Conservation (phyloP, 1,140 invertebrate genomes). For the Polyergus mexicanus region DNA sequence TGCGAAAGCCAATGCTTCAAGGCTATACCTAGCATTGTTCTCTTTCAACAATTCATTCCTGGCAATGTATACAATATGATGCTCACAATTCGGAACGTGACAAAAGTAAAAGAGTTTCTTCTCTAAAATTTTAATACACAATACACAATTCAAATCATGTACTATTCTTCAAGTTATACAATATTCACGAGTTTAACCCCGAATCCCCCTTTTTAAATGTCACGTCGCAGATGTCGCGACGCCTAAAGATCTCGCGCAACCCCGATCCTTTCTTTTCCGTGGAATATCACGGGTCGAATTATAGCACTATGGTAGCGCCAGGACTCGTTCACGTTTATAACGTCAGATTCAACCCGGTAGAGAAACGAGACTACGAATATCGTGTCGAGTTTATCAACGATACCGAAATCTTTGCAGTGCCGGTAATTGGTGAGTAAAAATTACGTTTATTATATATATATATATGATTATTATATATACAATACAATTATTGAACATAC, state of each 20-base stretch:
- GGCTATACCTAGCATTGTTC: conserved; percentile 79
- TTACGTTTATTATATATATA: conserved; percentile 6
- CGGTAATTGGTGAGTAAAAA: conserved; percentile 77
- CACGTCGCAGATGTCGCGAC: conserved; percentile 75
- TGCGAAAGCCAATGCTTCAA: conserved; percentile 70
- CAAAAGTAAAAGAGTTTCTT: conserved; percentile 41
- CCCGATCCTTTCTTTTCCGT: conserved; percentile 79
- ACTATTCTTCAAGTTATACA: background rate
- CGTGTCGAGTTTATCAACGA: conserved; percentile 79
- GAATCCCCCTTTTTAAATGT: conserved; percentile 30
- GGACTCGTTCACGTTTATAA: conserved; percentile 81
- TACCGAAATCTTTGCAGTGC: conserved; percentile 74
- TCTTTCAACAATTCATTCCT: conserved; percentile 84
- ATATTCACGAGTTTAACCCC: conserved; percentile 23
- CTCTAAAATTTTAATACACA: background rate
- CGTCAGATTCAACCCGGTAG: conserved; percentile 80
- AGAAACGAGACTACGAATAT: conserved; percentile 81
- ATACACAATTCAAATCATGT: background rate
- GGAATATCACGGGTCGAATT: conserved; percentile 72
- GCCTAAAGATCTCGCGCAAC: conserved; percentile 73
- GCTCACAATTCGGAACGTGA: conserved; percentile 82
- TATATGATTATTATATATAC: too few relatives aligned
- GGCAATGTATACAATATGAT: conserved; percentile 77
- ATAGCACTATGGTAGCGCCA: conserved; percentile 81
- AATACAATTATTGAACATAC: background rate